phyloP scores from a whole-genome alignment of 2,797 vertebrate species.

The Anguilla obscura region DNA sequence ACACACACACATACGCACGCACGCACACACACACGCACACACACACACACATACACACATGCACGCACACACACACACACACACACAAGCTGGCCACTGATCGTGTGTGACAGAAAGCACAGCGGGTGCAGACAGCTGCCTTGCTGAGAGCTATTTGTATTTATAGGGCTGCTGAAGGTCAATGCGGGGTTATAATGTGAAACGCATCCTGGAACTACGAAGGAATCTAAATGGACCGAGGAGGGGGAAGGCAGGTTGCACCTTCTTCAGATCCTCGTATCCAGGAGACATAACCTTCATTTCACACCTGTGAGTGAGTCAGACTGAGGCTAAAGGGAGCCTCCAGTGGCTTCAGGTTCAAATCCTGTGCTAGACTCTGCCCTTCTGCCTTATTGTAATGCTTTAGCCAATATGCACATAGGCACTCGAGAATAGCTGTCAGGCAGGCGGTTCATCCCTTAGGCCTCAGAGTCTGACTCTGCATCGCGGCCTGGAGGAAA shows the following conservation, averaged over 20 bases:
- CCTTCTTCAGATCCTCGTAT: not conserved
- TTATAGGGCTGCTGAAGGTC: not conserved
- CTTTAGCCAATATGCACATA: not conserved
- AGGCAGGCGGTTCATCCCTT: not conserved
- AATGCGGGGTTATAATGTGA: not conserved
- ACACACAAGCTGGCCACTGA: not conserved
- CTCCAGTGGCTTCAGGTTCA: not conserved
- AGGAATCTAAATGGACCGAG: not conserved
- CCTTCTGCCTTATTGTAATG: not conserved
- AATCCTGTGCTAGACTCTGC: not conserved
- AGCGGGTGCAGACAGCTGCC: not conserved
- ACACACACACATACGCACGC: too few species aligned
- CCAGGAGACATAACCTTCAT: not conserved
- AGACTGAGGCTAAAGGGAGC: not conserved
- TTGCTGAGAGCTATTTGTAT: slow-evolving; percentile 11
- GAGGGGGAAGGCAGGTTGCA: not conserved
- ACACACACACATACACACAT: too few species aligned
- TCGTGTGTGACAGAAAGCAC: not conserved
- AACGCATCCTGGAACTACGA: not conserved
- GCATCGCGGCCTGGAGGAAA: not conserved
- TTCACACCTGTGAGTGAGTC: not conserved
- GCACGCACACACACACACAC: too few species aligned
- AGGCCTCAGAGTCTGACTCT: not conserved
- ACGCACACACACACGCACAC: too few species aligned
- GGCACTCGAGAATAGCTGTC: not conserved